Evolutionary conservation across 2,113 vertebrate genomes (phyloP).

Genomic region (Prinia subflava): DNA sequence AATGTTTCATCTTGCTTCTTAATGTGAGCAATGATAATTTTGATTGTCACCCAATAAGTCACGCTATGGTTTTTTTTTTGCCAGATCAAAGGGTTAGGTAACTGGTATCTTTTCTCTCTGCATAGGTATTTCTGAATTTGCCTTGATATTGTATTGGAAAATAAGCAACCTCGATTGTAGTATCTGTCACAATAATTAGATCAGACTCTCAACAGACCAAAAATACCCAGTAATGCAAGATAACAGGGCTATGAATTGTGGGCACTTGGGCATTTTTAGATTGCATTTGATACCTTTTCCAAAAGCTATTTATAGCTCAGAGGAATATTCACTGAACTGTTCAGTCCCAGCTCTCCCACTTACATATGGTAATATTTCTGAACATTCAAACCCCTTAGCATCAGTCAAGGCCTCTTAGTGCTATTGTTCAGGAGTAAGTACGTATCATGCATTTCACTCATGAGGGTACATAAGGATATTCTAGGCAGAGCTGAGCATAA

Average conservation of each 20-base stretch:
- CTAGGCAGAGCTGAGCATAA: background rate
- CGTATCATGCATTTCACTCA: background rate
- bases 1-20: background rate
- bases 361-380: conserved; percentile 14
- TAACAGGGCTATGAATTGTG: background rate
- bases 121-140: background rate
- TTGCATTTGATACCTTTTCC: background rate
- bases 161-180: background rate
- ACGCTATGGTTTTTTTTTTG: background rate
- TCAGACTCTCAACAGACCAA: background rate
- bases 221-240: background rate
- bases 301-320: background rate
- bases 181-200: background rate
- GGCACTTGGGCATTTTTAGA: background rate
- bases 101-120: background rate
- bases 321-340: background rate
- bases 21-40: background rate
- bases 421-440: background rate
- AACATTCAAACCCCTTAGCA: background rate
- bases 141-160: background rate
- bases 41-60: background rate
- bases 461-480: conserved; percentile 11
- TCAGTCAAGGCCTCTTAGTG: background rate
- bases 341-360: conserved; percentile 1
- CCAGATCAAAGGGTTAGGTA: background rate